Conservation (phyloP, 2,797 vertebrate species). For the Natrix natrix region DNA sequence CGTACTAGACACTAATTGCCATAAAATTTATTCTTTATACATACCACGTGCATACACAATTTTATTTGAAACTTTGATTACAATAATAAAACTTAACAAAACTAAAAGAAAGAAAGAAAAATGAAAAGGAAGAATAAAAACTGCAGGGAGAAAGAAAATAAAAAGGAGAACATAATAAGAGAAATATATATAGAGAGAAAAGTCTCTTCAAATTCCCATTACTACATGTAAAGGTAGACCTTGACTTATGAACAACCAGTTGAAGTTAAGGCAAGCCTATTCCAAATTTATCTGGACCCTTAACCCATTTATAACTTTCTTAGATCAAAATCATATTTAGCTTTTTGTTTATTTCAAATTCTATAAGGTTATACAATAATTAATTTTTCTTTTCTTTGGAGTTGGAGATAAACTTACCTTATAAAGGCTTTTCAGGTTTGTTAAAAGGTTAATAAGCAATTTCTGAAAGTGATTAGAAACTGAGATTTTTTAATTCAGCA, state of each 20-base stretch:
- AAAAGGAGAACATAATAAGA: background rate
- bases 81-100: background rate
- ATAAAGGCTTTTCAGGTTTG: background rate
- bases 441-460: background rate
- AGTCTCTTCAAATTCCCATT: background rate
- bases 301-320: background rate
- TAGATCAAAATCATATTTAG: background rate
- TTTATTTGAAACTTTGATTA: background rate
- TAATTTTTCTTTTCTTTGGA: background rate
- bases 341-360: background rate
- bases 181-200: background rate
- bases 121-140: background rate
- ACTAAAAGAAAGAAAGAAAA: background rate
- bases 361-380: background rate
- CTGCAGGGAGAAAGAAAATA: background rate
- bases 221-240: background rate
- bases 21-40: background rate
- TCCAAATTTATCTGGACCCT: background rate
- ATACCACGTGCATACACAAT: background rate
- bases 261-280: background rate
- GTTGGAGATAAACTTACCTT: background rate
- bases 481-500: background rate
- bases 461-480: background rate
- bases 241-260: background rate
- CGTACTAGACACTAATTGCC: background rate